A percentile compares a stretch with the other conserved stretches of the same genome.
These are phyloP conservation scores for Nannoperca australis DNA, from an alignment of 2,797 vertebrate genomes.

Conservation along the genomic window DNA sequence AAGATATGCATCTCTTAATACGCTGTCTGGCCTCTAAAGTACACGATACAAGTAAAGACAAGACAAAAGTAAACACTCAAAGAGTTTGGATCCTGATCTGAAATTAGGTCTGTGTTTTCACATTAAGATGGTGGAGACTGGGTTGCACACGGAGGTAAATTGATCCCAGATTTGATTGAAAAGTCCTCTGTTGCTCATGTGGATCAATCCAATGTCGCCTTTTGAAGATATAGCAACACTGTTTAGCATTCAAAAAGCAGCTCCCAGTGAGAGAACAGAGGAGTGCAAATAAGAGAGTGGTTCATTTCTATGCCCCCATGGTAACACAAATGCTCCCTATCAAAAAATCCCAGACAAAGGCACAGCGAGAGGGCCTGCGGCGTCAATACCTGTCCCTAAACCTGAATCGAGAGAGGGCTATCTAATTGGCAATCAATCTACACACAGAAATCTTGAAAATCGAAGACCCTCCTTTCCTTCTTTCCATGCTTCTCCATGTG, in stretches of 20 bases:
- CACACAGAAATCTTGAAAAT: slow-evolving; percentile 43
- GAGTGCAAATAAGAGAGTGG: slow-evolving; percentile 62
- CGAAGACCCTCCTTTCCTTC: slow-evolving; percentile 11
- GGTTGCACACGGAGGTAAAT: slow-evolving; percentile 55
- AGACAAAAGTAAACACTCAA: slow-evolving; percentile 19
- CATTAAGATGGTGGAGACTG: slow-evolving; percentile 41
- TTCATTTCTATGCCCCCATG: slow-evolving; percentile 71
- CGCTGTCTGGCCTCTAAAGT: background rate
- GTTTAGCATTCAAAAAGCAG: slow-evolving; percentile 75
- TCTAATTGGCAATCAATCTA: slow-evolving; percentile 75
- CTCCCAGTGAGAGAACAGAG: slow-evolving; percentile 57
- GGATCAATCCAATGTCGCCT: slow-evolving; percentile 72
- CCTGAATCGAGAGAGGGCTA: slow-evolving; percentile 41
- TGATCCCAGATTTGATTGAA: slow-evolving; percentile 75
- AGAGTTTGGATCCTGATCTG: slow-evolving; percentile 29
- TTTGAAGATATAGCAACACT: slow-evolving; percentile 68
- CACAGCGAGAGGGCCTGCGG: slow-evolving; percentile 67
- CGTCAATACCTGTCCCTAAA: slow-evolving; percentile 71
- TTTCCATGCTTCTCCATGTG: background rate
- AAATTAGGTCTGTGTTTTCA: slow-evolving; percentile 42
- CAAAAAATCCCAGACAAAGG: slow-evolving; percentile 63
- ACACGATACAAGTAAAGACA: slow-evolving; percentile 20
- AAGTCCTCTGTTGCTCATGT: slow-evolving; percentile 68
- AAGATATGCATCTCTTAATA: background rate
- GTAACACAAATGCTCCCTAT: slow-evolving; percentile 65